A percentile compares a stretch with the other conserved stretches of the same genome.
Evolutionary conservation across 2,797 vertebrate species (phyloP).

Genomic region (Fringilla coelebs): DNA sequence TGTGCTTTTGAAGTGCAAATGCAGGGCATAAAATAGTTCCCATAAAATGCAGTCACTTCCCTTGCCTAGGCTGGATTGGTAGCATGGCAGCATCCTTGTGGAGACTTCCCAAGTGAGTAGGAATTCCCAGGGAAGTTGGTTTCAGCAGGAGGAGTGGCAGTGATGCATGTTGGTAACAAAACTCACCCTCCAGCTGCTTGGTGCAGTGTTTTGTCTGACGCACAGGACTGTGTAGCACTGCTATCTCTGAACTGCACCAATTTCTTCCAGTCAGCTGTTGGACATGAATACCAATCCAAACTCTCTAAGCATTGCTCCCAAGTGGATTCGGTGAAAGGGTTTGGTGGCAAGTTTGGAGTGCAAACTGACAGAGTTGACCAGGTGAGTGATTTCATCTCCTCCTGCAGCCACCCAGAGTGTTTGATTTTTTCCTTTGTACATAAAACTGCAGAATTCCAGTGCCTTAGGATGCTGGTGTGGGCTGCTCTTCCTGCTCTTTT

Average conservation of each 20-base stretch:
- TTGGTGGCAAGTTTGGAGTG: conserved; percentile 94
- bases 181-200: not conserved
- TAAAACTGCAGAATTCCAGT: not conserved
- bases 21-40: not conserved
- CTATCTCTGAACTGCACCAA: not conserved
- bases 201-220: not conserved
- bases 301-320: conserved; percentile 95
- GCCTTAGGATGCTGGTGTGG: not conserved
- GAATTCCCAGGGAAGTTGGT: not conserved
- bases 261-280: conserved; percentile 87
- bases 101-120: not conserved
- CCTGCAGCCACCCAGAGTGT: not conserved
- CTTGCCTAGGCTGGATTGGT: not conserved
- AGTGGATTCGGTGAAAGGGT: conserved; percentile 89
- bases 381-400: conserved; percentile 72
- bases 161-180: not conserved
- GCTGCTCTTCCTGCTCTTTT: not conserved
- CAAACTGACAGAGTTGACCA: conserved; percentile 92
- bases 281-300: conserved; percentile 92
- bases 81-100: not conserved
- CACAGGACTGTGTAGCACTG: not conserved
- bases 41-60: not conserved
- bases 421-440: not conserved
- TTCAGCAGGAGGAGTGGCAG: not conserved
- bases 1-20: not conserved